Percentiles rank a stretch among this genome's conserved stretches.
phyloP scores from a whole-genome alignment of 2,888 invertebrate genomes.

The Schizaphis graminum region DNA sequence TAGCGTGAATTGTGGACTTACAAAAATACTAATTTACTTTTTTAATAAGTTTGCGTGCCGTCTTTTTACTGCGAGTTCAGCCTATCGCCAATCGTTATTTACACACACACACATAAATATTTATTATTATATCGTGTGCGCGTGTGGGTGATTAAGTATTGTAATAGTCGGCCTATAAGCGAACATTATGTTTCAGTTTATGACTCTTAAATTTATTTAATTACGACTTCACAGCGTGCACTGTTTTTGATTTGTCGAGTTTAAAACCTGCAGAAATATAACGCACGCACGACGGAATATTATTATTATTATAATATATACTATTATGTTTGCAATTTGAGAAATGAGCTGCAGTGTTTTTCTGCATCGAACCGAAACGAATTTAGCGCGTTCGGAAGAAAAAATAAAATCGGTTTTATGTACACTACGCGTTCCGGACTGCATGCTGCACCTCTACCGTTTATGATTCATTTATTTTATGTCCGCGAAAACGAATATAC shows the following conservation, averaged over 20 bases:
- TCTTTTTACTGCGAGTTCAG: neutral
- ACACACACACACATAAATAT: neutral
- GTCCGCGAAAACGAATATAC: neutral
- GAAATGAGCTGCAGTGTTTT: conserved; percentile 2
- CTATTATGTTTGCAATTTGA: neutral
- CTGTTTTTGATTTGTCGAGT: neutral
- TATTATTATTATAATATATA: neutral
- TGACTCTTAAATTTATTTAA: neutral
- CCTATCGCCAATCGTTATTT: neutral
- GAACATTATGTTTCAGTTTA: neutral
- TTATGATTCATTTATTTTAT: conserved; percentile 28
- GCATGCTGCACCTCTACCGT: neutral
- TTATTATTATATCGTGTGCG: neutral
- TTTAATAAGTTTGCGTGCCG: conserved; percentile 14
- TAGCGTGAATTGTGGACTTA: neutral
- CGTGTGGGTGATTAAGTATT: neutral
- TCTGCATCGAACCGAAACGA: conserved; percentile 1
- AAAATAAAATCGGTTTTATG: conserved; percentile 1
- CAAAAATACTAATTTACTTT: conserved; percentile 14
- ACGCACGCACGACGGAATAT: neutral
- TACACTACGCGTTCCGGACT: neutral
- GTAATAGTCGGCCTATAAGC: neutral
- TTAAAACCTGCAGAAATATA: neutral
- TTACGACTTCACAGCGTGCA: neutral
- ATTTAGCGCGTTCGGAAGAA: neutral